Base-by-base conservation (phyloP, 2,113 vertebrate species). In the Bucco capensis region DNA sequence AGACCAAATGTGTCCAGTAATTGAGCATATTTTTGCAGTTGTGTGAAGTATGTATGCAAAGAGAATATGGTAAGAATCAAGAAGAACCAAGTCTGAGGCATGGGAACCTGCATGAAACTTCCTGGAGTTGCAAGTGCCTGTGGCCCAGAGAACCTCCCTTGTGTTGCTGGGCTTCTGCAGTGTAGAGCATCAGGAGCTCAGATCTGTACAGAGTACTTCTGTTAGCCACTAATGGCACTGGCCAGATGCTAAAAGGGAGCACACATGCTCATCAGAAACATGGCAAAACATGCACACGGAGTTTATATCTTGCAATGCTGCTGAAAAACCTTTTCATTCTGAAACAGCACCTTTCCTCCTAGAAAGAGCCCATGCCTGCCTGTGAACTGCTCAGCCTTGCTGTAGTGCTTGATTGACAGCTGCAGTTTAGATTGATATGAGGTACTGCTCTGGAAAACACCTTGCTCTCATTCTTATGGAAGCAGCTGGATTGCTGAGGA, bases 401-500 rank as follows among this genome's bases (percentile, higher is more conserved):
- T 50, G 2, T 2, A 38, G 21, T 24, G 8, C 23, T 58, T 8
- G 44, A 9, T 67, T 73, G 33, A 22, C 21, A 44, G n/a, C 24
- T 56, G 23, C 24, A 33, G 23, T 67, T 40, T 51, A 72, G 60
- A 35, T n/a, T 56, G 31, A 5, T 0, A 9, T 56, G 47, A 35
- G 22, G n/a, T 10, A 11, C 14, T 64, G 30, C 60, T 86, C 53
- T 77, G 25, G 23, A 69, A 64, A 73, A 79, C 25, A 44, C 19
- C 19, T 49, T 69, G 35, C 37, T 37, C 51, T 61, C 30, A 50
- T 88, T 76, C 65, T 58, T 46, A 31, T 50, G 50, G 76, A 83
- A 81, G 49, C 56, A 86, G 67, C n/a, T 58, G 72, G 53, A 49
- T 86, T 87, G 86, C n/a, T 66, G 50, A 66, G 75, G 49, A 80